A percentile compares a stretch with the other conserved stretches of the same genome.
Evolutionary conservation across 2,113 vertebrate species (phyloP).

Genomic region (Monarcha castaneiventris): DNA sequence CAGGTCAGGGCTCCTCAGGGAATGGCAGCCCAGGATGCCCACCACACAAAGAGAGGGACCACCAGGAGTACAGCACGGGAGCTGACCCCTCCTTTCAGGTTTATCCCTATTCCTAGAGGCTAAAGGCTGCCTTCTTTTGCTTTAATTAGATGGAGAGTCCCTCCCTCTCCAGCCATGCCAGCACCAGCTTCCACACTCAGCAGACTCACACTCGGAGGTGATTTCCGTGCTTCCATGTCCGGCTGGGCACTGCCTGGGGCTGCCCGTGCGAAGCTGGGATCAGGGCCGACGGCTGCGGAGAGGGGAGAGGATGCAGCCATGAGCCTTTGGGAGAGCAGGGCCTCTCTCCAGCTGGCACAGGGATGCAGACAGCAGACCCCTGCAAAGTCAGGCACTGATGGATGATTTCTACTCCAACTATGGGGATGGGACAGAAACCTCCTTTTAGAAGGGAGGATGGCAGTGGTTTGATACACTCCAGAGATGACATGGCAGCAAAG

Average conservation of each 20-base stretch:
- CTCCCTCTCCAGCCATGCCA: background rate
- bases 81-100: background rate
- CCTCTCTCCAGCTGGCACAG: background rate
- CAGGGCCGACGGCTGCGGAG: slow-evolving; percentile 39
- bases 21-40: background rate
- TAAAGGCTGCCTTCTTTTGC: background rate
- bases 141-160: background rate
- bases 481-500: background rate
- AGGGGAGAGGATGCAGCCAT: background rate
- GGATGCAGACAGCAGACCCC: background rate
- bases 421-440: background rate
- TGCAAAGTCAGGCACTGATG: background rate
- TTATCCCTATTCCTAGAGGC: background rate
- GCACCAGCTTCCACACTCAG: background rate
- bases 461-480: background rate
- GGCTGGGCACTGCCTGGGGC: background rate
- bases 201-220: slow-evolving; percentile 72
- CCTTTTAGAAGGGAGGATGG: background rate
- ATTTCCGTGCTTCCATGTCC: slow-evolving; percentile 27
- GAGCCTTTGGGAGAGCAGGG: background rate
- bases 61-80: background rate
- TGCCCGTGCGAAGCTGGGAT: background rate
- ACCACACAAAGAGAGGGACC: accelerated
- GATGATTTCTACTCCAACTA: background rate
- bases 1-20: background rate